Evolutionary conservation across 1,140 invertebrate species (phyloP), one percentile per base, ranked within the genome.

Genomic region (Drosophila yakuba): DNA sequence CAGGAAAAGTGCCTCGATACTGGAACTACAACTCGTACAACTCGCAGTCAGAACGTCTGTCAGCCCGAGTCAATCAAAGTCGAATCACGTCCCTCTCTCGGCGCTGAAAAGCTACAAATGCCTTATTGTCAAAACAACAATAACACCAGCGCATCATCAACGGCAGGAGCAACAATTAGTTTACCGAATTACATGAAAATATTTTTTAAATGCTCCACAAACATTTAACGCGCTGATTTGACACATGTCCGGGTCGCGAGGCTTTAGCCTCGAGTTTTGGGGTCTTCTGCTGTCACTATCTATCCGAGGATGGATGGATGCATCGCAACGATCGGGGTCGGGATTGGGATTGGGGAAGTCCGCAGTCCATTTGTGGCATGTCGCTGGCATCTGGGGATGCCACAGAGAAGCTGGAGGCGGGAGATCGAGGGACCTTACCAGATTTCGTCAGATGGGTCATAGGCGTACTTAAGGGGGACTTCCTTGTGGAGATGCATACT

Each of bases 101-200:
- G 84, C 84, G 84, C 84, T 89, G 82, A 90, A 90, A 90, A 80
- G 88, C 86, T 90, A 90, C 86, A 90, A 90, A 90, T 90, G 83
- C 88, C 86, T 83, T 83, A 88, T 90, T 90, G 86, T 90, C 86
- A 90, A 90, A 90, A 90, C 86, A 89, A 55, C 43, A 47, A 41
- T 57, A 41, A 39, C 38, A 17, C 28, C 28, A 17, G 45, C 20
- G 32, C 32, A 32, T 32, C 32, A 32, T 32, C 36, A 15, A 38
- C 38, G 14, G 45, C 20, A 78, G 73, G 55, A 74, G 76, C 82
- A 72, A 89, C 84, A 90, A 90, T 90, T 91, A 91, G 86, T 90
- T 91, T 91, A 91, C 88, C 88, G 78, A 91, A 91, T 91, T 91
- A 91, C 88, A 91, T 84, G 74, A 91, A 86, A 89, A 89, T 89